Evolutionary conservation across 2,113 vertebrate species (phyloP), one percentile per base, ranked within the genome.

Genomic region (Rhynchomys soricoides): DNA sequence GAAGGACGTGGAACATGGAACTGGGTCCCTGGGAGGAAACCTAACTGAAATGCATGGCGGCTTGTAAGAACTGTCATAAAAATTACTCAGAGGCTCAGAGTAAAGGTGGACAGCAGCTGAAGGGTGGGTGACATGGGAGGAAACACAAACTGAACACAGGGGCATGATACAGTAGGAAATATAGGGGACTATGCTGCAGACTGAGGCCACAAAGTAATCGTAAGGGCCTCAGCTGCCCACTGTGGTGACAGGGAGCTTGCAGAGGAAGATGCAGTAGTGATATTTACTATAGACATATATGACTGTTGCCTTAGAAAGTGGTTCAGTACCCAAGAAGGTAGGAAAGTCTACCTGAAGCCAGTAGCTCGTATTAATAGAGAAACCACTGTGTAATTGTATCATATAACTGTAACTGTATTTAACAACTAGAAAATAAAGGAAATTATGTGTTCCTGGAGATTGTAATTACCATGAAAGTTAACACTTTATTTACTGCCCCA

Each of bases 401-500:
- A n/a, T 5, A 4, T 88, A 86, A 68, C 82, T 43, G 40, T 95
- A 93, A 81, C 87, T 83, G 11, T 29, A 45, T 89, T 94, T 79
- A 64, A 45, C 59, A 94, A 90, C 68, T 68, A 94, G 73, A 48
- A 66, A 43, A 29, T 21, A 4, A 29, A 40, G 9, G 43, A 21
- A 48, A 75, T 91, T 59, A 45, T 78, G 68, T 74, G 70, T 93
- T 93, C 40, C 55, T 91, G 83, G 90, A 90, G 92, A 83, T 95
- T 57, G 93, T 89, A 86, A 70, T 82, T 77, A 88, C 81, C 64
- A 29, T 95, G 82, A 97, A 95, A 74, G 55, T 81, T 77, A 94
- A 37, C 93, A 62, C 40, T 66, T 43, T 93, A 91, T 95, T 89
- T 91, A 37, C 64, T 68, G 37, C 68, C 83, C 66, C 62, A 29